These are phyloP conservation scores for Pristionchus maxplancki DNA, from an alignment of 2,888 invertebrate species.

Conservation along the genomic window DNA sequence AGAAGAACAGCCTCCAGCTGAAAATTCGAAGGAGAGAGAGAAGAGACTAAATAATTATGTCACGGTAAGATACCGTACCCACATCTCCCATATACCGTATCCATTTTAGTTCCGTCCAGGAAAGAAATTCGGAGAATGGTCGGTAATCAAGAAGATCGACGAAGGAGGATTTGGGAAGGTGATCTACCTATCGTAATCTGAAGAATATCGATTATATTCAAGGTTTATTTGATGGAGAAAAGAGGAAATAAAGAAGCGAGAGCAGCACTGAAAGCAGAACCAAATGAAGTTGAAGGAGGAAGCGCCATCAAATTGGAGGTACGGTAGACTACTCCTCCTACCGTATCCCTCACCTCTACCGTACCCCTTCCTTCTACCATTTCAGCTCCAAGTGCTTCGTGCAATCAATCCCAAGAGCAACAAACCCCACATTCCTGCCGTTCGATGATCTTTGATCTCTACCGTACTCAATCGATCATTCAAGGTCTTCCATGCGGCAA, in stretches of 20 bases:
- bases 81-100: background rate
- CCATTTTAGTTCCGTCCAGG: background rate
- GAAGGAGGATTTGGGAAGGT: slow-evolving; percentile 74
- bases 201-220: background rate
- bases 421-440: slow-evolving; percentile 65
- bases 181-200: background rate
- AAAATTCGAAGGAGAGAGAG: background rate
- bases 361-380: background rate
- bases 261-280: slow-evolving; percentile 72
- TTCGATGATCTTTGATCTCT: slow-evolving; percentile 14
- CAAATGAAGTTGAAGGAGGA: slow-evolving; percentile 72
- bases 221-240: slow-evolving; percentile 55
- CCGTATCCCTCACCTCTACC: background rate
- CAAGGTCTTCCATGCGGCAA: slow-evolving; percentile 63
- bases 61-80: background rate
- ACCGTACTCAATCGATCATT: background rate
- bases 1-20: background rate
- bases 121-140: slow-evolving; percentile 66
- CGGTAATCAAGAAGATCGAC: slow-evolving; percentile 62
- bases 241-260: slow-evolving; percentile 21
- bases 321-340: too few relatives aligned
- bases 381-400: slow-evolving; percentile 60
- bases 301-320: slow-evolving; percentile 71
- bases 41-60: background rate
- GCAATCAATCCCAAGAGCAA: slow-evolving; percentile 61